Base-by-base conservation (phyloP, 2,888 invertebrate species). In the Megamerina dolium region DNA sequence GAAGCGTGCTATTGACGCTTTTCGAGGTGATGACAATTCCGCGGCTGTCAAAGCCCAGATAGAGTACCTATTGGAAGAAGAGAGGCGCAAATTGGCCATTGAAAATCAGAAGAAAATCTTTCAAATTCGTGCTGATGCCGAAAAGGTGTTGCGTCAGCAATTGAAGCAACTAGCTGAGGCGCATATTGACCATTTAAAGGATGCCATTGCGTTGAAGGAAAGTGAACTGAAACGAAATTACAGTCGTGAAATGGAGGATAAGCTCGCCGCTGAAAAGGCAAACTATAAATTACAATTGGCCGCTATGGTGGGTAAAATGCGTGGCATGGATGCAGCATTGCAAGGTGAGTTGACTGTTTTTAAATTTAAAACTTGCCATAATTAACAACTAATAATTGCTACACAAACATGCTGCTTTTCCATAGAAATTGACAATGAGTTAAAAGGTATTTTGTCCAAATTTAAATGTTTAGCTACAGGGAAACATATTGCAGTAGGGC, bases 131-230 rank as follows among this genome's bases (percentile, higher is more conserved):
- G 76, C 79, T 1, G 80, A 82, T 34, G 76, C 82, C 19, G 85
- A 92, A 60, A 76, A 77, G 36, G 84, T 85, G 48, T 69, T 93
- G 43, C 81, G 86, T 33, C 77, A 80, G 12, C 85, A 91, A 59
- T 67, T 97, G 46, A 86, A 87, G 63, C 78, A 87, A 39, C 93
- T 94, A 60, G 80, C 85, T 2, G 88, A 91, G 58, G 83, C 91
- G 0, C 92, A 94, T 68, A 77, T 82, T 37, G 92, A 93, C 64
- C 83, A 89, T 52, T 65, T 89, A 46, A 77, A 78, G 32, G 87
- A 87, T 57, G 83, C 82, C 2, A 72, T 95, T 12, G 70, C 73
- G 4, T 73, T 70, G 8, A 73, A 72, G 26, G 77, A 77, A 51
- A 56, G 60, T 33, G 77, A 78, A 62, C 58, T 77, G 36, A 75